Evolutionary conservation across 2,797 vertebrate species (phyloP), one percentile per base, ranked within the genome.

Genomic region (Vespertilio murinus): DNA sequence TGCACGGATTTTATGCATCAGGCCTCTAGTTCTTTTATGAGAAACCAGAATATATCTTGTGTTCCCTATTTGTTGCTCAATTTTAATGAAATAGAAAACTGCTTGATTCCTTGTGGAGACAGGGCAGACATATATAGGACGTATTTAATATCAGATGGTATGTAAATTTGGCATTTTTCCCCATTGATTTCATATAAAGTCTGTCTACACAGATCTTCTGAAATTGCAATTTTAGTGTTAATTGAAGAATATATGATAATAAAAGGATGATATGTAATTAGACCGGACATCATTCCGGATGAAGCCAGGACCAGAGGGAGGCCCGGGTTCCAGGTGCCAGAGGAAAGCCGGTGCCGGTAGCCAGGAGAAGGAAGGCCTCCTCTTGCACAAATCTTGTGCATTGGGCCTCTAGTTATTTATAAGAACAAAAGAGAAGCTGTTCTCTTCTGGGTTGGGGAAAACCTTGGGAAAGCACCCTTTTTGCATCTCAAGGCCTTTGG

Each of bases 71-170:
- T 81, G 8, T 70, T 88, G 30, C 22, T 96, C 82, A 35, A 70
- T 79, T 94, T 94, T 45, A 78, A 95, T 74, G 54, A 84, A 88
- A 73, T n/a, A 35, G 7, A 16, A 70, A 67, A 82, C 38, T 59
- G 30, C 17, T 73, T 20, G 30, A 28, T 61, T 89, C 47, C 74
- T 87, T 30, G 5, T 54, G 28, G 33, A 73, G 33, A 79, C 3
- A 52, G 35, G 14, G 38, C 25, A 73, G 69, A 59, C 35, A 54
- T 23, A 18, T 2, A 77, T 4, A 59, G 22, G 70, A 12, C 7
- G 47, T 33, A 71, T 14, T 91, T 84, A 52, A 45, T 87, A 54
- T 45, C 70, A 91, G 7, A 33, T 3, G 4, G 65, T 67, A 61
- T 12, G 42, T 65, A 82, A 93, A 93, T 86, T n/a, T 77, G 45